Percentiles rank a stretch among this genome's conserved stretches.
Evolutionary conservation across 2,113 vertebrate species (phyloP).

Genomic region (Lepus timidus): DNA sequence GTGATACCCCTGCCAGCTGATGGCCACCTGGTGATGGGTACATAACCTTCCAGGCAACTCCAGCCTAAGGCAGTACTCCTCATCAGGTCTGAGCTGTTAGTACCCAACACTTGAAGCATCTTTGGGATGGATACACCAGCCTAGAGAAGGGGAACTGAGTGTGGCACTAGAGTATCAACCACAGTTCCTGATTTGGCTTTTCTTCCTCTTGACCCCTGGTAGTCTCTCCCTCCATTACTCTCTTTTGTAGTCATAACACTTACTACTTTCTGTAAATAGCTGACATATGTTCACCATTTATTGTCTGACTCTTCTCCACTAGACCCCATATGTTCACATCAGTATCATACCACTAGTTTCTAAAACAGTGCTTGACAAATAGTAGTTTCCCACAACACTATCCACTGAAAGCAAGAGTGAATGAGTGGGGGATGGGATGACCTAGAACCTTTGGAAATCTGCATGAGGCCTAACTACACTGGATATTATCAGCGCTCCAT

Average conservation of each 20-base stretch:
- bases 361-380: not conserved
- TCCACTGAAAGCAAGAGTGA: not conserved
- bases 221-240: not conserved
- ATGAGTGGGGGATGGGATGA: fast-evolving
- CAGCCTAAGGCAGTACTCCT: not conserved
- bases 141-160: not conserved
- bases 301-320: not conserved
- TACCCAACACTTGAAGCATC: not conserved
- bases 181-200: not conserved
- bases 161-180: not conserved
- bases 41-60: not conserved
- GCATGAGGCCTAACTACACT: not conserved
- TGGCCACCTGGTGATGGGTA: not conserved
- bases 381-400: not conserved
- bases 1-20: not conserved
- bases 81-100: not conserved
- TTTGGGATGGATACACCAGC: not conserved
- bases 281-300: not conserved
- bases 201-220: too few species aligned
- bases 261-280: not conserved
- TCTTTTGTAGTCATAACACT: not conserved
- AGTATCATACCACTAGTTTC: not conserved
- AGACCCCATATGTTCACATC: not conserved
- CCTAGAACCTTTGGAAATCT: not conserved
- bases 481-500: not conserved